Base-by-base conservation (phyloP, 2,797 vertebrate genomes). In the Florisuga fusca region DNA sequence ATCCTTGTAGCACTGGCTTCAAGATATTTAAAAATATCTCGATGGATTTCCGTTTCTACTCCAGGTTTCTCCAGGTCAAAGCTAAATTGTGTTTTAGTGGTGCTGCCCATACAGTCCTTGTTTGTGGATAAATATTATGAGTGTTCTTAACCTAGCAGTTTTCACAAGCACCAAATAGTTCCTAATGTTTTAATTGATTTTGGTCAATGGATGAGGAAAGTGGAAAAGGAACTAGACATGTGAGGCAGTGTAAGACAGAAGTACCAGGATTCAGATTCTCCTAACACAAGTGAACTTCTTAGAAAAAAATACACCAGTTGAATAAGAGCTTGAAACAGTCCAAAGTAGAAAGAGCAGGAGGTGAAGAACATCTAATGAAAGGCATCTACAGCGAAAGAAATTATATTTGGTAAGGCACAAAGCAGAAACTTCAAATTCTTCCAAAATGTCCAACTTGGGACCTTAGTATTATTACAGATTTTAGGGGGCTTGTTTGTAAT, bases 41-140 rank as follows among this genome's bases (percentile, higher is more conserved):
- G 22, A 59, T 63, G 58, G 38, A 79, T 93, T 87, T 74, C 15
- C 53, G 34, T 84, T 94, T 88, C 64, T 63, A 10, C 11, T 48
- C 43, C 34, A 31, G 34, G 26, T 58, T 75, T 55, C 63, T 87
- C 79, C 83, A 79, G 81, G 81, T 73, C 74, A 95, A 76, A 75
- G 79, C 76, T 84, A 64, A 84, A 20, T 55, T 55, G 31, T 84
- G 45, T 79, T 92, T 86, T 62, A 84, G 62, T 81, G 54, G 46
- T 69, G 41, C 81, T 78, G 55, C 55, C 54, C 74, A 58, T 31
- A 29, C 18, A 58, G 38, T 72, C 73, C 69, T 84, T 93, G 69
- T 93, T 96, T 87, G 68, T 73, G 77, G 74, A 67, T 92, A 96
- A 94, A 94, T 93, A 94, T 74, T 84, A 46, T 76, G 67, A 61